Evolutionary conservation across 1,140 invertebrate genomes (phyloP).

Genomic region (Drosophila serrata): DNA sequence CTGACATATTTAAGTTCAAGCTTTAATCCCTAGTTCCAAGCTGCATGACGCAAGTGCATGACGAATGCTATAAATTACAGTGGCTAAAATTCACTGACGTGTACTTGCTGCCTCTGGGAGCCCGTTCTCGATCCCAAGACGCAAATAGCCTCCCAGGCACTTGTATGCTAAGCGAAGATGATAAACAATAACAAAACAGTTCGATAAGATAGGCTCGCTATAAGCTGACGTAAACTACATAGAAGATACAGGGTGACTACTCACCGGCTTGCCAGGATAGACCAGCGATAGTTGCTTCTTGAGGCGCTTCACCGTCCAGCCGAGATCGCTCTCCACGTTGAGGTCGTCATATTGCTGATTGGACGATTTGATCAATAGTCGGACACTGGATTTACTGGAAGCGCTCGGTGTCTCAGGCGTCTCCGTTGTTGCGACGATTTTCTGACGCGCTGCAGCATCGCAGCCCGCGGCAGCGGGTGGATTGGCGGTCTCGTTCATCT

Average conservation of each 20-base stretch:
- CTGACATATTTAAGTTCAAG: background rate
- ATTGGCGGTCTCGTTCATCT: slow-evolving; percentile 68
- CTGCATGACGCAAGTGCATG: slow-evolving; percentile 51
- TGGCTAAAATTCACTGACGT: slow-evolving; percentile 49
- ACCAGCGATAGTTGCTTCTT: slow-evolving; percentile 93
- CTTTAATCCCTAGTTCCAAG: slow-evolving; percentile 14
- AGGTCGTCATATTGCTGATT: slow-evolving; percentile 96
- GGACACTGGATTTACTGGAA: slow-evolving; percentile 38
- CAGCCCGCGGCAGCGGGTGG: slow-evolving; percentile 73
- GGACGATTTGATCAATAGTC: slow-evolving; percentile 93
- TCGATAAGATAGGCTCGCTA: slow-evolving; percentile 30
- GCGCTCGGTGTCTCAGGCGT: slow-evolving; percentile 13
- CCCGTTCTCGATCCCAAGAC: slow-evolving; percentile 39
- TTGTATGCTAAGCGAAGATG: slow-evolving; percentile 22
- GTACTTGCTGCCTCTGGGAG: slow-evolving; percentile 40
- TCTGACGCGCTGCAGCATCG: slow-evolving; percentile 66
- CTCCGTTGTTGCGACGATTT: slow-evolving; percentile 31
- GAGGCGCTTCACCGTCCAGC: slow-evolving; percentile 94
- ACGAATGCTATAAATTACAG: slow-evolving; percentile 30
- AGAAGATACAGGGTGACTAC: slow-evolving; percentile 66
- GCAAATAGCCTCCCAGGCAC: slow-evolving; percentile 43
- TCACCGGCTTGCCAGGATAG: slow-evolving; percentile 96
- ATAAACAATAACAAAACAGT: slow-evolving; percentile 50
- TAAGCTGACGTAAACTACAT: slow-evolving; percentile 32
- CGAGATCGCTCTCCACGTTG: slow-evolving; percentile 91